These are phyloP conservation scores for roundworm (Caenorhabditis elegans) DNA, from an alignment of 1,140 invertebrate species.

Conservation along the genomic window WBcel235 BX284603.4:6322001-6322500, in stretches of 20 bases:
- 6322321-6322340: background rate
- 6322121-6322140: slow-evolving; percentile 6
- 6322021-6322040: background rate
- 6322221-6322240: background rate
- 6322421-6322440: background rate
- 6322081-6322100: background rate
- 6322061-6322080: background rate
- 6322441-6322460: background rate
- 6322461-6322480: background rate
- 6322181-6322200: background rate
- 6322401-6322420: background rate
- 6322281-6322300: background rate
- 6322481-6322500: background rate
- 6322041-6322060: background rate
- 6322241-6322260: background rate
- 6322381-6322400: background rate
- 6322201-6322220: background rate
- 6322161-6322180: background rate
- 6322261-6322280: background rate
- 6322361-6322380: background rate
- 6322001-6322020: background rate
- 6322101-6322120: background rate
- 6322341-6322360: background rate
- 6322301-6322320: background rate
- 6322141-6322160: background rate